Evolutionary conservation across 2,113 vertebrate species (phyloP), one percentile per base, ranked within the genome.

Genomic region (Chloebia gouldiae): DNA sequence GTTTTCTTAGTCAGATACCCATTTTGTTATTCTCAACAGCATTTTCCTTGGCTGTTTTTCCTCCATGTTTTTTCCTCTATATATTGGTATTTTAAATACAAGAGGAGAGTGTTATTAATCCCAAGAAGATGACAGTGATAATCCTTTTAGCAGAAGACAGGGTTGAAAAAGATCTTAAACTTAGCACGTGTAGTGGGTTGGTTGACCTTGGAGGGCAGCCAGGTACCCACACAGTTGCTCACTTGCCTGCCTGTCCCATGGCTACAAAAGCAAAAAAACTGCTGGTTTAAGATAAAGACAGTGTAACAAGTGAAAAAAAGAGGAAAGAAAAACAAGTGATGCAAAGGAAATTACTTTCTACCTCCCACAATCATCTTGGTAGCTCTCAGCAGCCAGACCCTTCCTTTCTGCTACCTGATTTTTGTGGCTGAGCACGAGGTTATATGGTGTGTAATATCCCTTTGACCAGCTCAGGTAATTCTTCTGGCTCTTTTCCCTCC

Each of bases 131-230:
- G 25, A 22, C 78, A 51, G 27, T n/a, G 27, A 42, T 33, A 37
- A 64, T 77, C 15, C 15, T 86, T 91, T 85, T 66, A 59, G 35
- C 63, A 94, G 68, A 78, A 94, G 61, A 73, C 11, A 66, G 27
- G 10, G 15, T 18, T 54, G 42, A 54, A 57, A 76, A 66, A 33
- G 54, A 79, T 71, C 19, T 59, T 85, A n/a, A 76, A 37, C 28
- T 75, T 81, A 25, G 40, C 6, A 2, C 0, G 1, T 71, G 24
- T n/a, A 14, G 76, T 37, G 63, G 21, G 22, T 77, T 95, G 76
- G 21, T 72, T 95, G 91, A 72, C 82, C 76, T 86, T 95, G 91
- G 45, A 54, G 45, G 69, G 35, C 45, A 65, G 60, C 75, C 82
- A 85, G 20, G 23, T 51, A 44, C 53, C 33, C 72, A 61, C 76